Conservation (phyloP, 64 coral and sea anemone genomes). For the Hydrozoanthus tunicans region DNA sequence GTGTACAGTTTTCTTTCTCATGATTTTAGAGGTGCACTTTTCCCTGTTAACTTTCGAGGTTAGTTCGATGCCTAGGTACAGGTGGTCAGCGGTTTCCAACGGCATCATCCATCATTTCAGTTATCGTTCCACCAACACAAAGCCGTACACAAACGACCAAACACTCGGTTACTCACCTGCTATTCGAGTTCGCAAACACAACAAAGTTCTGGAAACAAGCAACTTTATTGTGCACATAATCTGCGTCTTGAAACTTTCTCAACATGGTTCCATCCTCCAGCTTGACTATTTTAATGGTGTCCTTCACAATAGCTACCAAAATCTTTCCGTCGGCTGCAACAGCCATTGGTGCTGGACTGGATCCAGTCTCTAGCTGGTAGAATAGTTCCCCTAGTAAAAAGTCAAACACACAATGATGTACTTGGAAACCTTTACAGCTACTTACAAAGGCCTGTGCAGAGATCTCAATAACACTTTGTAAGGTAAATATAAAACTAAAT, state of each 20-base stretch:
- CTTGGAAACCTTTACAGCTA: too few relatives aligned
- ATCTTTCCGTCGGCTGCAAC: conserved; percentile 58
- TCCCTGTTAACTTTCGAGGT: too few relatives aligned
- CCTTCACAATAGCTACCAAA: conserved; percentile 74
- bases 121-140: too few relatives aligned
- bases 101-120: too few relatives aligned
- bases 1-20: too few relatives aligned
- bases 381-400: conserved; percentile 33
- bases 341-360: conserved; percentile 62
- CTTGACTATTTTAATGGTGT: conserved; percentile 62
- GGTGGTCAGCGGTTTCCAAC: too few relatives aligned
- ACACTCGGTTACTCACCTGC: background rate
- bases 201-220: conserved; percentile 69
- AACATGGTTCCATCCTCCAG: conserved; percentile 59
- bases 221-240: conserved; percentile 75
- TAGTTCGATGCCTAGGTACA: too few relatives aligned
- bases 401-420: background rate
- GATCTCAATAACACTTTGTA: too few relatives aligned
- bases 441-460: too few relatives aligned
- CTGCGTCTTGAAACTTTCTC: conserved; percentile 72
- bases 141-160: too few relatives aligned
- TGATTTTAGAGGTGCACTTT: too few relatives aligned
- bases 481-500: too few relatives aligned
- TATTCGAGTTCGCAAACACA: conserved; percentile 69
- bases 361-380: conserved; percentile 66